Base-by-base conservation (phyloP, 2,113 vertebrate species). In the Nyctibius bracteatus region DNA sequence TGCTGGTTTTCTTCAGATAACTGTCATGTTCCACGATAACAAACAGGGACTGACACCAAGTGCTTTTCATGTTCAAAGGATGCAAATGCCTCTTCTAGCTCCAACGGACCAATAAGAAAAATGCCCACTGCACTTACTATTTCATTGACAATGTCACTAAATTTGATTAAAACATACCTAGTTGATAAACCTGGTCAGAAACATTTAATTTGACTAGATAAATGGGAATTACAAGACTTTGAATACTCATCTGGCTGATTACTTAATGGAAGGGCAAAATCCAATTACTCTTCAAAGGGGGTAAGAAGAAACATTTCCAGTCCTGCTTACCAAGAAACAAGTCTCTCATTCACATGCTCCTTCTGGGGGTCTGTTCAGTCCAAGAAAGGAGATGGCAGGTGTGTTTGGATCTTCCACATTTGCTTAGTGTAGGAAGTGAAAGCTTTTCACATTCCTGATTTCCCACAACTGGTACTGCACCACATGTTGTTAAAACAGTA, bases 1-100 rank as follows among this genome's bases (percentile, higher is more conserved):
- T 94, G 95, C 97, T 98, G 97, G 63, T 97, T 98, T 98, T 95
- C 97, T 90, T 98, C 97, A 98, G 96, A 97, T 96, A 97, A 93
- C 95, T 97, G 97, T 98, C 98, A 97, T 92, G 94, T 92, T 96
- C 78, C 88, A 93, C 97, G 96, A 94, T 95, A 97, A 97, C 95
- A 98, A 97, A 98, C 90, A 96, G 62, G 79, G 90, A 93, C 90
- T 91, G 97, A 95, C 94, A 97, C 55, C 54, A 61, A 66, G 16
- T 43, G 43, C 43, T 68, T 80, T 81, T 85, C 17, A 6, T 88
- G 88, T 96, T 97, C 94, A 94, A 96, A 97, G 95, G 94, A 94
- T 86, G 70, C 46, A 95, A 96, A 95, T 81, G 86, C 24, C 63
- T 88, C 43, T 81, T 96, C 79, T 86, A 46, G 58, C 62, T 74